Evolutionary conservation across 2,888 invertebrate species (phyloP), one percentile per base, ranked within the genome.

Genomic region (Ochropacha duplaris): DNA sequence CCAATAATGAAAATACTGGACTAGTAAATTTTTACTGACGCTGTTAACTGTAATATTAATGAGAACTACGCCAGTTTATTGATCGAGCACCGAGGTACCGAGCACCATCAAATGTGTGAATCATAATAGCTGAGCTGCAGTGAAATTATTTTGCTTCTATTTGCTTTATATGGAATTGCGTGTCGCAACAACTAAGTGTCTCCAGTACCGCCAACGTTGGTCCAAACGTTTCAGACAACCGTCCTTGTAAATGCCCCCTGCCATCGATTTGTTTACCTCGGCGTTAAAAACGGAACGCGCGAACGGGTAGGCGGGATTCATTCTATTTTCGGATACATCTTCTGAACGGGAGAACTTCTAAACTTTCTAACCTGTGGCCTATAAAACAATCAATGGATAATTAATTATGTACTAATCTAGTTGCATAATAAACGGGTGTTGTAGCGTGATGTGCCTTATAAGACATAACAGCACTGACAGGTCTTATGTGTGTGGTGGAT

Each of bases 231-330:
- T n/a, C 11, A 50, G 11, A 16, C 16, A 4, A 11, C 66, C 65
- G 65, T 65, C 71, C 71, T 73, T 72, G 71, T 51, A 59, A 59
- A 62, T 65, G 69, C 57, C 65, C 64, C 55, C 62, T 52, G 59
- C 59, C 66, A 76, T 76, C 71, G 75, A 76, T 79, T 78, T 77
- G 79, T 79, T 79, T 79, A 76, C 72, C 62, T 71, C 68, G 58
- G 28, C 57, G 57, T 61, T 67, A 68, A 64, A 71, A 71, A 72
- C 58, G 68, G 69, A 64, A 62, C 64, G 60, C 63, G 51, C 65
- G 54, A 65, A 69, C 61, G 70, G 60, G 76, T 76, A 72, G 79
- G 78, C 74, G 74, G 66, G 56, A 52, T 62, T 28, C 24, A 56
- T 31, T 64, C 59, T 77, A 78, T 76, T 76, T 75, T 68, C 36